Conservation (phyloP, 2,888 invertebrate species). For the Helobdella robusta region DNA sequence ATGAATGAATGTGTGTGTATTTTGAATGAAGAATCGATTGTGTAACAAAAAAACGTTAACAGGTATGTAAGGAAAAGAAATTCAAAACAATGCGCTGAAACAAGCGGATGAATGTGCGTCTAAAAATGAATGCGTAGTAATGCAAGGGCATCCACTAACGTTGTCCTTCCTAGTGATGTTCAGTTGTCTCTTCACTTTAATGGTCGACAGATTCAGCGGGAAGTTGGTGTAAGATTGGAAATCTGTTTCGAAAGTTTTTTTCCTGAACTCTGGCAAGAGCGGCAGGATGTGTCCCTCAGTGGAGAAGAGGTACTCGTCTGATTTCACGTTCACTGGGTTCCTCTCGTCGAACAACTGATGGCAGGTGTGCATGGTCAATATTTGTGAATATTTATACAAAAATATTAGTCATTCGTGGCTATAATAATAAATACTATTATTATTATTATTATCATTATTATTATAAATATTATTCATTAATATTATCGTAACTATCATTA, state of each 20-base stretch:
- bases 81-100: no score
- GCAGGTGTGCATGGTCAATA: neutral
- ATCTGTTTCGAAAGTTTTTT: constrained; percentile 28
- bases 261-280: constrained; percentile 41
- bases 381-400: neutral
- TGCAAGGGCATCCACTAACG: constrained; percentile 31
- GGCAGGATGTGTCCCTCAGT: constrained; percentile 59
- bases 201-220: neutral
- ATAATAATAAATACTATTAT: no score
- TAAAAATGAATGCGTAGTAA: no score
- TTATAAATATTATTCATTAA: no score
- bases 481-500: no score
- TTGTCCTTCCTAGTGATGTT: constrained; percentile 5
- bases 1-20: no score
- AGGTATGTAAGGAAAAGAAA: no score
- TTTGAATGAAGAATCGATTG: no score
- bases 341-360: constrained; percentile 57
- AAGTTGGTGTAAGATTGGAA: neutral
- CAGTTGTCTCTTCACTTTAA: neutral
- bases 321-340: constrained; percentile 55
- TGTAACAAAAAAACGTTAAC: no score
- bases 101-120: no score
- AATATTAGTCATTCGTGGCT: no score
- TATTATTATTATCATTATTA: no score
- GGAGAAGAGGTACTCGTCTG: constrained; percentile 55